These are phyloP conservation scores for Gymnarchus niloticus DNA, from an alignment of 2,113 vertebrate genomes.

Conservation along the genomic window DNA sequence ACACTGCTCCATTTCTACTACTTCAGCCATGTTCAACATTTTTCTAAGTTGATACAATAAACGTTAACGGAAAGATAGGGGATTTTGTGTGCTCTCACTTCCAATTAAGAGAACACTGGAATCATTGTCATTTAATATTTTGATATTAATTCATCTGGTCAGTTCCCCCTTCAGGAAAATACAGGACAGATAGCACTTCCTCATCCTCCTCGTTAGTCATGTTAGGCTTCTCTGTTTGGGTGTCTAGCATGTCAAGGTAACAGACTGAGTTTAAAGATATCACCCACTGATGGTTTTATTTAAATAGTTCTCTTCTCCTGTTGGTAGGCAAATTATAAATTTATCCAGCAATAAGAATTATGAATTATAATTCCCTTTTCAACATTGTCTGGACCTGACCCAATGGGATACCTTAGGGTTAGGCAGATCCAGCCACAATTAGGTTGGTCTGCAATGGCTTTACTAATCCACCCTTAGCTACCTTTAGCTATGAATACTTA, in stretches of 20 bases:
- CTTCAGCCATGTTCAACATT: not conserved
- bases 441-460: not conserved
- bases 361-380: not conserved
- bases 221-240: not conserved
- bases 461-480: not conserved
- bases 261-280: not conserved
- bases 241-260: slow-evolving; percentile 2
- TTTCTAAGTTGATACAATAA: not conserved
- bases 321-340: not conserved
- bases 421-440: no score
- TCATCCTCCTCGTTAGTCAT: not conserved
- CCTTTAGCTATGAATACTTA: no score
- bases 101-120: slow-evolving; percentile 9
- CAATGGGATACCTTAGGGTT: not conserved
- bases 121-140: not conserved
- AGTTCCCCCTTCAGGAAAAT: not conserved
- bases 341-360: not conserved
- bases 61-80: not conserved
- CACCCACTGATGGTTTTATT: not conserved
- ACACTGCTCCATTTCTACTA: not conserved
- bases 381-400: not conserved
- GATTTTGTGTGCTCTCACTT: not conserved
- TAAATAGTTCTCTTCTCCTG: not conserved
- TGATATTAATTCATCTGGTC: slow-evolving; percentile 20
- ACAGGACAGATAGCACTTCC: not conserved